phyloP scores from a whole-genome alignment of 2,113 vertebrate genomes.

The Oncorhynchus nerka region DNA sequence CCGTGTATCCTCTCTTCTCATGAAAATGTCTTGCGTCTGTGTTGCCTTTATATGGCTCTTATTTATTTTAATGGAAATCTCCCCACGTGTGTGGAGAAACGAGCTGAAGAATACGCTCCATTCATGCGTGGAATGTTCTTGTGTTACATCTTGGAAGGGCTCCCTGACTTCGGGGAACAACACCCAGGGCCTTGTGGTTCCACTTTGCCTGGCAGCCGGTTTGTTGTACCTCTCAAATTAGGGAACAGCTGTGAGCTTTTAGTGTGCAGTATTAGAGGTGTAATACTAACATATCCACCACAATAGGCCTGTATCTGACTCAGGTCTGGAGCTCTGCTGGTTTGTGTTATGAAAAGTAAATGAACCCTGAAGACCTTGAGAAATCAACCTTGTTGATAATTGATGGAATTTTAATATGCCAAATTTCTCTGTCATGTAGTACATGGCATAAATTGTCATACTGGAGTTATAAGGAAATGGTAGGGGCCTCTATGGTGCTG shows the following conservation, averaged over 20 bases:
- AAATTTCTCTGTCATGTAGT: not conserved
- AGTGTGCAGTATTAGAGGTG: not conserved
- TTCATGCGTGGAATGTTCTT: slow-evolving; percentile 11
- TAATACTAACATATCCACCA: not conserved
- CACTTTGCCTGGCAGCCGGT: not conserved
- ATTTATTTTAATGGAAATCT: slow-evolving; percentile 18
- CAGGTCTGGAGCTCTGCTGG: not conserved
- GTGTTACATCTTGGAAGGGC: slow-evolving; percentile 5
- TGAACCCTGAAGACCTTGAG: not conserved
- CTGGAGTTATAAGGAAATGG: no score
- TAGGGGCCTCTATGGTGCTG: not conserved
- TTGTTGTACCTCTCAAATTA: not conserved
- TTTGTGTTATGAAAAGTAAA: not conserved
- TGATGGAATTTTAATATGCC: no score
- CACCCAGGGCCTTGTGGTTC: slow-evolving; percentile 7
- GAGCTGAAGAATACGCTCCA: not conserved
- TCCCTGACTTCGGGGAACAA: not conserved
- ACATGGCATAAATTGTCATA: no score
- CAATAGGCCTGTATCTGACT: not conserved
- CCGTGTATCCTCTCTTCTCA: not conserved
- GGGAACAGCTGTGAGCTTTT: slow-evolving; percentile 5
- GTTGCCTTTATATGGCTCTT: slow-evolving; percentile 6
- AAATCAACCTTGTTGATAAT: not conserved
- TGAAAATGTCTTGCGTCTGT: slow-evolving; percentile 1
- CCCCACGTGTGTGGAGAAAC: not conserved